Evolutionary conservation across 2,797 vertebrate species (phyloP), one percentile per base, ranked within the genome.

Genomic region (Ceryle rudis): DNA sequence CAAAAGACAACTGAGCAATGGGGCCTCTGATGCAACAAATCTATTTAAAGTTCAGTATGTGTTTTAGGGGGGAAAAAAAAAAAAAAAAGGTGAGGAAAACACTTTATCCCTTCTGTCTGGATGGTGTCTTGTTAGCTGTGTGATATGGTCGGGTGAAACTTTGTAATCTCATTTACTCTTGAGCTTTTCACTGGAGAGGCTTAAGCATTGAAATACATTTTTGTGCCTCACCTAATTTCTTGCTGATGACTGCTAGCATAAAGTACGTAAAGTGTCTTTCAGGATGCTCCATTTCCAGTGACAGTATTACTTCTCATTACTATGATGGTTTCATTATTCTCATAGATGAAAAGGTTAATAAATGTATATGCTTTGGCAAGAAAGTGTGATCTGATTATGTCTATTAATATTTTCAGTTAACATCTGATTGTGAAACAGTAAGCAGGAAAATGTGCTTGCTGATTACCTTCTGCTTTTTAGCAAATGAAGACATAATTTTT

Each of bases 401-500:
- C 91, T 95, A 31, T 96, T 97, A 96, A 85, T 96, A 91, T 96
- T 98, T 97, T 89, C 77, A 96, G 92, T 96, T 97, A 96, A 95
- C 96, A 95, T 95, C 97, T 97, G 90, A 95, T 94, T 41, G 73
- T 90, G 91, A 93, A 96, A 87, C 91, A 94, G 92, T 90, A 95
- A 96, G 93, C 86, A 93, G 80, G 81, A 95, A 97, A 20, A 14
- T 9, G 44, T 67, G 42, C 70, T 78, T 96, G 86, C 81, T 96
- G 90, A 90, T 97, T 87, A 35, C 86, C 51, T 95, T 95, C 80
- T 97, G 51, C 61, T 97, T 93, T 93, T 49, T 52, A 91, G 90
- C 73, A 92, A 81, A 91, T 22, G 58, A 97, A 21, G 75, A 74
- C 21, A 20, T 95, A 82, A 89, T 91, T 93, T 89, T 96, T 97